phyloP scores from a whole-genome alignment of 1,140 invertebrate genomes.

The Asbolus verrucosus region DNA sequence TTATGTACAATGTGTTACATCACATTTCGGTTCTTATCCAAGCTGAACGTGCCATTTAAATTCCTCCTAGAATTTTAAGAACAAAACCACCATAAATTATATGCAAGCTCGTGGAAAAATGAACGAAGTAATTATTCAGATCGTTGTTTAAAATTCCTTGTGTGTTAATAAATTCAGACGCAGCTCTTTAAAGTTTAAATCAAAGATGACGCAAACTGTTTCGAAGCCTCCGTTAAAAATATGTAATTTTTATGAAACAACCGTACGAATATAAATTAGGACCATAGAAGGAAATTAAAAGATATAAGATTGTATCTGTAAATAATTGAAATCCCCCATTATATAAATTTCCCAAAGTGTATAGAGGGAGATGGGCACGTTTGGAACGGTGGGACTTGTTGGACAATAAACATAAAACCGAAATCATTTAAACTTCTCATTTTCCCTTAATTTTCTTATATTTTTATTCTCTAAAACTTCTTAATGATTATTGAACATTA shows the following conservation, averaged over 20 bases:
- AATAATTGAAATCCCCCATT: not conserved
- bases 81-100: conserved; percentile 23
- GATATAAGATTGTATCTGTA: conserved; percentile 1
- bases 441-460: too few relatives aligned
- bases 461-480: too few relatives aligned
- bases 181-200: conserved; percentile 31
- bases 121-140: conserved; percentile 28
- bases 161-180: conserved; percentile 23
- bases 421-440: too few relatives aligned
- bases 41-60: too few relatives aligned
- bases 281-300: not conserved
- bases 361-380: too few relatives aligned
- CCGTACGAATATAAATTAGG: not conserved
- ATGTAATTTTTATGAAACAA: not conserved
- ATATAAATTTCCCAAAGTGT: conserved; percentile 4
- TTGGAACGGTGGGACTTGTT: too few relatives aligned
- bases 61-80: too few relatives aligned
- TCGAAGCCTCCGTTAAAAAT: not conserved
- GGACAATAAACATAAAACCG: too few relatives aligned
- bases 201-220: not conserved
- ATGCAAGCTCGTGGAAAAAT: conserved; percentile 15
- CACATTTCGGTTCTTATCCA: too few relatives aligned
- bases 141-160: conserved; percentile 15
- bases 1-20: too few relatives aligned
- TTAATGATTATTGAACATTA: too few relatives aligned